Evolutionary conservation across 2,888 invertebrate species (phyloP), one percentile per base, ranked within the genome.

Genomic region (Drosophila sordidula): DNA sequence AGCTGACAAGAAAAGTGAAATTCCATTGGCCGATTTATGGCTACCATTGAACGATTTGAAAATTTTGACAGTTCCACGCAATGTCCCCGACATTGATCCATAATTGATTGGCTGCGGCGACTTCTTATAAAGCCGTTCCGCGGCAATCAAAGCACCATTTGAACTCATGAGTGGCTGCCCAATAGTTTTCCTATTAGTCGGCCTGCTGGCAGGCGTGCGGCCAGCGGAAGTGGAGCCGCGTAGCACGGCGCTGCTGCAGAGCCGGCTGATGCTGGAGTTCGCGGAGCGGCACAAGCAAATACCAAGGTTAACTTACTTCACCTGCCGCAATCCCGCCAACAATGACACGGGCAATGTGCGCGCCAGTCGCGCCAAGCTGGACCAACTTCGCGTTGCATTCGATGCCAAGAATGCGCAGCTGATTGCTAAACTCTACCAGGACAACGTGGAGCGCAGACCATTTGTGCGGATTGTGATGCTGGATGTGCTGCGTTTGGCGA

Each of bases 271-370:
- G 69, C 59, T 87, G 71, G 84, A 90, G 71, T 90, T 91, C 65
- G 87, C 88, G 12, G 58, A 73, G 65, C 75, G 75, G 66, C 79
- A 90, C 73, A 91, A 91, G 75, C 83, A 89, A 76, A 91, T 91
- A 75, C 80, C 89, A 49, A 77, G 92, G 76, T 76, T 92, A 62
- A 92, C 90, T 70, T 90, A 89, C 73, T 89, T 91, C 66, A 91
- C 90, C 70, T 92, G 92, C 80, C 83, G 71, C 67, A 81, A 75
- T 74, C 59, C 72, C n/a, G 71, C 61, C 66, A 64, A 47, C 63
- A 68, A 78, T 64, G 72, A 69, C 52, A 63, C 77, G 61, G 62
- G 58, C 72, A 68, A 64, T 62, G 51, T 63, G 63, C 63, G 42
- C 44, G 57, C 70, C 79, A 70, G 39, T 38, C 73, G 67, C 44